phyloP scores from a whole-genome alignment of 2,113 vertebrate genomes.

The Symphodus melops region DNA sequence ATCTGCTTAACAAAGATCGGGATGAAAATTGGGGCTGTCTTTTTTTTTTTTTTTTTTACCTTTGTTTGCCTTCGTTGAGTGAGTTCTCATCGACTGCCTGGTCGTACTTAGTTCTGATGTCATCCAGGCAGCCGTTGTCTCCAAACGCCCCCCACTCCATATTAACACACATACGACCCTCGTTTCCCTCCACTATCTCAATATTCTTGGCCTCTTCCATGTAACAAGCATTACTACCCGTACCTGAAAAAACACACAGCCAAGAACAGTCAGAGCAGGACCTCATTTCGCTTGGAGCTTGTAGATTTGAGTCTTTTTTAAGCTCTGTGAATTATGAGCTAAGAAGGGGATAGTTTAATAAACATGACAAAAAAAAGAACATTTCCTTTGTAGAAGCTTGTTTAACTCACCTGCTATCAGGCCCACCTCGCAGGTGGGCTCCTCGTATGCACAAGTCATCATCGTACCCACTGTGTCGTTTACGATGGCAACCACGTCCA shows the following conservation, averaged over 20 bases:
- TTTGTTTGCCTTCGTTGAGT: conserved; percentile 94
- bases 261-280: background rate
- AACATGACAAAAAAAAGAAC: background rate
- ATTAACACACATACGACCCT: conserved; percentile 94
- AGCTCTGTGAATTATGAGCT: too few species aligned
- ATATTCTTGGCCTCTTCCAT: conserved; percentile 94
- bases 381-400: background rate
- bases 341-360: background rate
- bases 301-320: too few species aligned
- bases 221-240: conserved; percentile 93
- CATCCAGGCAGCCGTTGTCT: conserved; percentile 95
- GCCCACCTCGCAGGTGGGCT: conserved; percentile 95
- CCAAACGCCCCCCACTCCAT: conserved; percentile 92
- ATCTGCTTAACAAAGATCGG: background rate
- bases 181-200: conserved; percentile 88
- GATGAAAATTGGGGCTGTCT: background rate
- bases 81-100: conserved; percentile 94
- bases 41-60: conserved; percentile 89
- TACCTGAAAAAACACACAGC: conserved; percentile 81
- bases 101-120: conserved; percentile 95
- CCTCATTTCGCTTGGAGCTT: background rate
- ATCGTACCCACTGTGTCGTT: conserved; percentile 99
- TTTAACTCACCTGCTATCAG: conserved; percentile 90
- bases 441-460: conserved; percentile 99
- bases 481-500: conserved; percentile 97